phyloP scores from a whole-genome alignment of 1,140 invertebrate species.

The Diabrotica undecimpunctata region DNA sequence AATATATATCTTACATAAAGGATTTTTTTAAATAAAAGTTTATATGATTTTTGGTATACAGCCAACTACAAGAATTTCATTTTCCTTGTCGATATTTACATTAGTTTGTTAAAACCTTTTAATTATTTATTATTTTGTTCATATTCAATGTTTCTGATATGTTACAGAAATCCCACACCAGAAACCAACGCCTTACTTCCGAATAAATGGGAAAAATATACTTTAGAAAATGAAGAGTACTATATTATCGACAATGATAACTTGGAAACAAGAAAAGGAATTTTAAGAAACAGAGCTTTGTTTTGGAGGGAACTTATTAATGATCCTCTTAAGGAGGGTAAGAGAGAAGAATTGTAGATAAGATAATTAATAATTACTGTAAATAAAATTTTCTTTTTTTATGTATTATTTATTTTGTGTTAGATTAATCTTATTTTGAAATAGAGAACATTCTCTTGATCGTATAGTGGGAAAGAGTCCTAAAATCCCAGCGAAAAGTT shows the following conservation, averaged over 20 bases:
- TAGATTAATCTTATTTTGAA: too few species aligned
- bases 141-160: background rate
- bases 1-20: too few species aligned
- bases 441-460: too few species aligned
- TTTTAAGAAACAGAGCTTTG: slow-evolving; percentile 45
- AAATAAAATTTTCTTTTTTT: background rate
- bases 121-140: background rate
- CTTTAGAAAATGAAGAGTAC: slow-evolving; percentile 48
- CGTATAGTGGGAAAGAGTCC: too few species aligned
- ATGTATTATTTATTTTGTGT: background rate
- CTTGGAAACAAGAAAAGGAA: slow-evolving; percentile 45
- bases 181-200: slow-evolving; percentile 41
- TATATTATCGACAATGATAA: slow-evolving; percentile 45
- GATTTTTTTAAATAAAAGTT: too few species aligned
- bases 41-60: too few species aligned
- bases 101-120: background rate
- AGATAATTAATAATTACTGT: background rate
- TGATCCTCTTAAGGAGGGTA: slow-evolving; percentile 11
- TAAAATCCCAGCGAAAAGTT: too few species aligned
- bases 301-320: slow-evolving; percentile 46
- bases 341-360: slow-evolving; percentile 30
- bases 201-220: slow-evolving; percentile 52
- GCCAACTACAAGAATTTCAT: too few species aligned
- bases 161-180: slow-evolving; percentile 53
- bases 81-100: too few species aligned